Base-by-base conservation (phyloP, 1,140 invertebrate genomes). In the Calephelis nemesis region DNA sequence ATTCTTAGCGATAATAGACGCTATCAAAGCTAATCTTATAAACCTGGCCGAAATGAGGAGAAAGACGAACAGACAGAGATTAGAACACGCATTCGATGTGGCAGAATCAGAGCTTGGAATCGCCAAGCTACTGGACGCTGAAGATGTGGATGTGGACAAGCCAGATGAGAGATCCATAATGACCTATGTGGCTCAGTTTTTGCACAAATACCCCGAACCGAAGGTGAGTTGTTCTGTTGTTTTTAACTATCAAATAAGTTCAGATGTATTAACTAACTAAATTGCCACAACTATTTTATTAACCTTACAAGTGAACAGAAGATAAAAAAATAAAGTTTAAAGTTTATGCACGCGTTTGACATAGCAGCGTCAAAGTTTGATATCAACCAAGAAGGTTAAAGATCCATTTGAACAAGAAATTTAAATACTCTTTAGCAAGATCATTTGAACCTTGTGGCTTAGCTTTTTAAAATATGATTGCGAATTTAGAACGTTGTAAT, bases 161-260 rank as follows among this genome's bases (percentile, higher is more conserved):
- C 99, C 99, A 8, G 99, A 99, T 91, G 98, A 99, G 85, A 97
- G 98, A 90, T 99, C 98, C 47, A 97, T 99, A 73, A 99, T 99
- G 98, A 99, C 99, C 42, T 99, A 99, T 90, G 98, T 99, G 52
- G 98, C 99, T 48, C 98, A 99, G 93, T 99, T 99, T 92, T 93
- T 99, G 73, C 97, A 99, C 86, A 98, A 98, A 92, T 99, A 98
- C 91, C 96, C 96, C 15, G 96, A 97, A 91, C 96, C 96, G 47
- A 95, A 94, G 90, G 93, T 94, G 70, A 78, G 76, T 69, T 5
- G 39, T 64, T 12, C 1, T 30, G 1, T 47, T 8, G 2, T 45
- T 10, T 47, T 15, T 13, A 5, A 42, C 8, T 42, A 7, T 60
- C 30, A 30, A 30, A 30, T 30, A 30, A 30, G 4, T 4, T 30